Conservation (phyloP, 2,888 invertebrate species). For the Oscheius sp. region DNA sequence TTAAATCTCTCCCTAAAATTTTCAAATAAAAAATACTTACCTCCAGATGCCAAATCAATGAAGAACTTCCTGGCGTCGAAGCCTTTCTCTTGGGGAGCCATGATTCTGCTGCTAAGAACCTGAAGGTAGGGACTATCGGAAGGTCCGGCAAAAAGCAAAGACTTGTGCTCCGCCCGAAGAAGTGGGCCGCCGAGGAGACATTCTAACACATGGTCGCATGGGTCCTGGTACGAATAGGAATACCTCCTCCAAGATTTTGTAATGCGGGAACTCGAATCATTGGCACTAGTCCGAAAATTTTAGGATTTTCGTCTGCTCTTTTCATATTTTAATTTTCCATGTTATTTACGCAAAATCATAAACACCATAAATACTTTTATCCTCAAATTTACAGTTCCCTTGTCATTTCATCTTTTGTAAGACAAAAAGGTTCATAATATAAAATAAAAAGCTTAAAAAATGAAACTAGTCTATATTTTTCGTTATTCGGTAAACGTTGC, state of each 20-base stretch:
- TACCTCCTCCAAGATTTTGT: conserved; percentile 18
- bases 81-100: conserved; percentile 43
- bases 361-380: background rate
- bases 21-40: conserved; percentile 32
- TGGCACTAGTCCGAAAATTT: conserved; percentile 7
- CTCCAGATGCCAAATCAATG: conserved; percentile 66
- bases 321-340: background rate
- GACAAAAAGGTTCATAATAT: too few relatives aligned
- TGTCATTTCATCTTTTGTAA: too few relatives aligned
- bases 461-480: too few relatives aligned
- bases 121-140: conserved; percentile 6
- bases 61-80: conserved; percentile 66
- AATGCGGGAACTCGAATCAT: conserved; percentile 19
- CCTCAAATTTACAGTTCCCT: background rate
- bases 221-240: conserved; percentile 5
- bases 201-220: conserved; percentile 4
- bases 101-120: conserved; percentile 2
- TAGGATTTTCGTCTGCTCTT: conserved; percentile 12
- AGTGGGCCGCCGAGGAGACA: conserved; percentile 15
- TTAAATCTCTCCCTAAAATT: background rate
- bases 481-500: too few relatives aligned
- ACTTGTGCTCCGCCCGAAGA: conserved; percentile 28
- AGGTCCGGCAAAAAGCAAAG: conserved; percentile 12
- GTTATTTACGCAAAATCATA: background rate
- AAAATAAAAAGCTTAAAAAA: too few relatives aligned